Conservation (phyloP, 2,797 vertebrate species). For the Gymnodraco acuticeps region DNA sequence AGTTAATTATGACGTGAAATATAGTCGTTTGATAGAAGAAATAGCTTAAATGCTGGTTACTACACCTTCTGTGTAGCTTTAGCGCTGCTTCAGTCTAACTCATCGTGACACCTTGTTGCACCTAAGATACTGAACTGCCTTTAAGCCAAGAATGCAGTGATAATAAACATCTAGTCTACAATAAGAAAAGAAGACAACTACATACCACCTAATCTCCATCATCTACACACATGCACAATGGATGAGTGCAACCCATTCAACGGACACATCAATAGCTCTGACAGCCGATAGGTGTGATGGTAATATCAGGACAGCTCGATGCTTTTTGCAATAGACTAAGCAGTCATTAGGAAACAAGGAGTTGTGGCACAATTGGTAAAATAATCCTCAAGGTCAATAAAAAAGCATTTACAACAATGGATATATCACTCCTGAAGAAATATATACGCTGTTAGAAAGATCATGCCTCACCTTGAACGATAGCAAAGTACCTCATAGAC, state of each 20-base stretch:
- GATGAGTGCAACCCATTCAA: conserved; percentile 17
- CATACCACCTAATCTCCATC: neutral
- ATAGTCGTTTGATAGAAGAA: neutral
- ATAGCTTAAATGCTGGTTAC: neutral
- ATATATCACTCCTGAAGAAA: neutral
- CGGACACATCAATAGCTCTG: conserved; percentile 30
- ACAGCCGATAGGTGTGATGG: conserved; percentile 40
- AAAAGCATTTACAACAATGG: neutral
- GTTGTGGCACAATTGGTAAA: conserved; percentile 5
- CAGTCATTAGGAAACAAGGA: conserved; percentile 25
- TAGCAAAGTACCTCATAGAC: neutral
- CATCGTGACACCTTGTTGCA: neutral
- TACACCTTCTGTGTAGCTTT: neutral
- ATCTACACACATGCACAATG: conserved; percentile 16
- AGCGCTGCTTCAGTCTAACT: neutral
- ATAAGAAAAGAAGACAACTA: neutral
- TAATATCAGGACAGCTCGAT: conserved; percentile 28
- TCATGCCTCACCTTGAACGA: neutral
- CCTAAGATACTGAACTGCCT: neutral
- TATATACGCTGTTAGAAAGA: neutral
- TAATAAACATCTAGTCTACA: conserved; percentile 1
- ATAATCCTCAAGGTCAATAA: conserved; percentile 15
- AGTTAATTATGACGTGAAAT: neutral
- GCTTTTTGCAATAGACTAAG: conserved; percentile 7
- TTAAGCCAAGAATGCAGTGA: neutral